Evolutionary conservation across 2,797 vertebrate species (phyloP).

Genomic region (Phalanger gymnotis): DNA sequence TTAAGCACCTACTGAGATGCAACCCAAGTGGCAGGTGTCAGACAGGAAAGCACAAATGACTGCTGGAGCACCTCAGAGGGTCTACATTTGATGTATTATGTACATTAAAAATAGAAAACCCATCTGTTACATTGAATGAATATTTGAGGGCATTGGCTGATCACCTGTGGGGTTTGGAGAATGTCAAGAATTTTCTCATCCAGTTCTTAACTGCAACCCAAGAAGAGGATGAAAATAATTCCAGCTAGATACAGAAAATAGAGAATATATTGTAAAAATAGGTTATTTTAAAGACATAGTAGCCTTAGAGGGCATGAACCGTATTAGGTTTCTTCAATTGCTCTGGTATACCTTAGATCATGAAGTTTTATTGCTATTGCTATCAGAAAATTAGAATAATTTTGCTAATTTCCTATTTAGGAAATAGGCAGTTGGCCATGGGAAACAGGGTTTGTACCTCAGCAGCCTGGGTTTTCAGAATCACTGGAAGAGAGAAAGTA

Average conservation of each 20-base stretch:
- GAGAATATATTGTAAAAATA: not conserved
- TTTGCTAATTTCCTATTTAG: not conserved
- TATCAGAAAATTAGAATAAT: not conserved
- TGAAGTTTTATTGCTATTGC: not conserved
- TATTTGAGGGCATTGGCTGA: not conserved
- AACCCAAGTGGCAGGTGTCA: not conserved
- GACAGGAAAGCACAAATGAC: not conserved
- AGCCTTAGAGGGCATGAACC: not conserved
- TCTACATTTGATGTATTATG: not conserved
- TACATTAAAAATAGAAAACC: not conserved
- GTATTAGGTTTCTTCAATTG: not conserved
- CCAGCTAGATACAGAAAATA: not conserved
- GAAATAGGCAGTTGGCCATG: not conserved
- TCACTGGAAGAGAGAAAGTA: not conserved
- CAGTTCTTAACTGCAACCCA: not conserved
- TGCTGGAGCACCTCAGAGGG: not conserved
- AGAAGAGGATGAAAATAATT: not conserved
- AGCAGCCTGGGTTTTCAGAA: not conserved
- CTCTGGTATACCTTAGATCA: not conserved
- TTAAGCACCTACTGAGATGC: not conserved
- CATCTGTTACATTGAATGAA: not conserved
- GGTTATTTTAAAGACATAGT: not conserved
- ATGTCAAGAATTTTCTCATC: not conserved
- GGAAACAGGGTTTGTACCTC: not conserved
- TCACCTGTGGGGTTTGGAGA: not conserved